These are phyloP conservation scores for Styela plicata DNA, from an alignment of 23 tunicate genomes.

Conservation along the genomic window DNA sequence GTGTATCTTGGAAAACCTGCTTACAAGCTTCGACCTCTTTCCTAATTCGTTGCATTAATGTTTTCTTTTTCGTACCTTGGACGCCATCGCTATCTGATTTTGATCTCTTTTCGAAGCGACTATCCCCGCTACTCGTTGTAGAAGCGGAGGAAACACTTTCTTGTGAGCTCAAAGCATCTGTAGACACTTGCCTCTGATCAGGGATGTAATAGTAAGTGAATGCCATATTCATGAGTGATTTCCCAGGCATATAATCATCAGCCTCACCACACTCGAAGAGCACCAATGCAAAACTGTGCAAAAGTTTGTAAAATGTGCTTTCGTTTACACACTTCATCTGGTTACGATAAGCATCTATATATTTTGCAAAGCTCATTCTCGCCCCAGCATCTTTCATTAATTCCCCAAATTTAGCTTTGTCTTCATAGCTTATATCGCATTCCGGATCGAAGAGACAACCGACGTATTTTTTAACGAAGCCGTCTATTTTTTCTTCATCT, in stretches of 20 bases:
- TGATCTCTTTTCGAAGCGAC: neutral
- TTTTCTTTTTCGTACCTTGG: neutral
- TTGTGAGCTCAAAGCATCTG: conserved; percentile 8
- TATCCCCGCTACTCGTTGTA: neutral
- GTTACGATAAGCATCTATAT: conserved; percentile 60
- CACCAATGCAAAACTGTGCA: conserved; percentile 77
- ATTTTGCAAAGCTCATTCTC: conserved; percentile 61
- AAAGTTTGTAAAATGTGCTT: conserved; percentile 63
- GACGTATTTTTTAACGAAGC: conserved; percentile 61
- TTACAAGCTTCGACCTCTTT: conserved; percentile 37
- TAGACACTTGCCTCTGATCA: conserved; percentile 24
- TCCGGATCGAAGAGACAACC: conserved; percentile 44
- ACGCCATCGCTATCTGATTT: neutral
- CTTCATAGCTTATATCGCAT: conserved; percentile 26
- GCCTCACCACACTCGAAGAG: conserved; percentile 83
- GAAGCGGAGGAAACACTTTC: conserved; percentile 4
- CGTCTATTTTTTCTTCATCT: conserved; percentile 17
- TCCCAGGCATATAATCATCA: conserved; percentile 81
- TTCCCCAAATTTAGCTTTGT: conserved; percentile 72
- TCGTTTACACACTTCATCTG: conserved; percentile 50
- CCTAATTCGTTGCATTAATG: conserved; percentile 22
- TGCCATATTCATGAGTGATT: conserved; percentile 83
- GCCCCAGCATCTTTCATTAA: conserved; percentile 57
- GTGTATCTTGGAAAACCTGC: conserved; percentile 37
- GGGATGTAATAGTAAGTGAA: conserved; percentile 81